Conservation (phyloP, 2,888 invertebrate genomes). For the Spodoptera picta region DNA sequence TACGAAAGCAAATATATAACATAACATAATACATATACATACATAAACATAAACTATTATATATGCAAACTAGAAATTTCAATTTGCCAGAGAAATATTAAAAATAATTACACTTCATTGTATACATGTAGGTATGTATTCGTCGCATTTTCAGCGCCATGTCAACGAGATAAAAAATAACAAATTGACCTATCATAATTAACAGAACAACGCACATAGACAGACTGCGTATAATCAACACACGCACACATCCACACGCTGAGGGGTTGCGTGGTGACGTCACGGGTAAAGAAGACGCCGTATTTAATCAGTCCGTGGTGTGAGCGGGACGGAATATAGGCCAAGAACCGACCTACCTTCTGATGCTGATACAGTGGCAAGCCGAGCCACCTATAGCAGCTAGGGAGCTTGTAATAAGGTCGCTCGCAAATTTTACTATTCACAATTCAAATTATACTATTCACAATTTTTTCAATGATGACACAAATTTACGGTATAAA, state of each 20-base stretch:
- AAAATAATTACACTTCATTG: not conserved
- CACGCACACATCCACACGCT: constrained; percentile 69
- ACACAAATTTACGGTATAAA: constrained; percentile 41
- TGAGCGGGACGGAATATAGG: constrained; percentile 83
- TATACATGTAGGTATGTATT: not conserved
- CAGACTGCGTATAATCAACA: constrained; percentile 66
- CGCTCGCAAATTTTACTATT: constrained; percentile 63
- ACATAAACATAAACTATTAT: no score
- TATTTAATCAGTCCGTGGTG: constrained; percentile 49
- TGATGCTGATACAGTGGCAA: constrained; percentile 75
- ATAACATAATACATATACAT: no score
- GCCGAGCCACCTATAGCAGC: constrained; percentile 71
- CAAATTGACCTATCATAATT: constrained; percentile 65
- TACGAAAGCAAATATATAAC: no score
- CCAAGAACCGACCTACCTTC: constrained; percentile 87
- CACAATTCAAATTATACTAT: constrained; percentile 62
- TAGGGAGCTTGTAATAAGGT: constrained; percentile 74
- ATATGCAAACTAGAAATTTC: no score
- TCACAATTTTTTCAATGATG: constrained; percentile 58
- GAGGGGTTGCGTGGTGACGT: constrained; percentile 83
- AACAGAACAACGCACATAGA: constrained; percentile 58
- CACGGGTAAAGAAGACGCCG: constrained; percentile 74
- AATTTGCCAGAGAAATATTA: no score
- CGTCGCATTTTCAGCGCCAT: not conserved
- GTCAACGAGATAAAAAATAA: constrained; percentile 9